Conservation (phyloP, 2,888 invertebrate genomes). For the Apamea anceps region DNA sequence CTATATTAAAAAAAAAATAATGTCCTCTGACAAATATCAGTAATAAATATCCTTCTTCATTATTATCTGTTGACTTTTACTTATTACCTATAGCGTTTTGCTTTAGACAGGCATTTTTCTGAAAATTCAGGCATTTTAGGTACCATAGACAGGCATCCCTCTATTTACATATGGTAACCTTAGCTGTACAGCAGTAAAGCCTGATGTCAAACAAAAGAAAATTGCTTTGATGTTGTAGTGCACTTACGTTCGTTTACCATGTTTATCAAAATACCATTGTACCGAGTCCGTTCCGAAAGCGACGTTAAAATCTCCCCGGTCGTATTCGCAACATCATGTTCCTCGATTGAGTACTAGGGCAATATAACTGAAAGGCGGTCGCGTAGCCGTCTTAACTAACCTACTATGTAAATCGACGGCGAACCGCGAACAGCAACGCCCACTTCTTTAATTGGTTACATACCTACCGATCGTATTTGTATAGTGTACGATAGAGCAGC, state of each 20-base stretch:
- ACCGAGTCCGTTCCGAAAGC: slow-evolving; percentile 8
- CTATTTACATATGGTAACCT: no score
- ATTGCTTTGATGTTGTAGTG: background rate
- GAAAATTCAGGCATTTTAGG: no score
- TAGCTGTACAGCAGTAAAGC: no score
- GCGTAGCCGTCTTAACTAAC: background rate
- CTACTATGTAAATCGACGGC: background rate
- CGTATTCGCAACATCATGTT: slow-evolving; percentile 70
- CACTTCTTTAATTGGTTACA: slow-evolving; percentile 37
- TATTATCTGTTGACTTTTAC: no score
- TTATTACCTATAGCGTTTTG: no score
- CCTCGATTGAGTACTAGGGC: slow-evolving; percentile 68
- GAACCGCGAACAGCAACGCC: slow-evolving; percentile 33
- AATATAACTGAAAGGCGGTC: slow-evolving; percentile 47
- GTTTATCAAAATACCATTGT: background rate
- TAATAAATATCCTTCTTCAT: no score
- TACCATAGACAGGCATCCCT: no score
- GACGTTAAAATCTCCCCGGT: slow-evolving; percentile 28
- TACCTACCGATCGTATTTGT: slow-evolving; percentile 18
- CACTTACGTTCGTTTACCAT: no score
- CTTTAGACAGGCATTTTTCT: no score
- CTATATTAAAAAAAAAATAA: no score
- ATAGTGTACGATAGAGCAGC: background rate
- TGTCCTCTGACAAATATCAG: no score
- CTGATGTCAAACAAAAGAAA: background rate